A percentile compares a stretch with the other conserved stretches of the same genome.
These are phyloP conservation scores for Drosophila bocki DNA, from an alignment of 1,140 invertebrate genomes.

Conservation along the genomic window DNA sequence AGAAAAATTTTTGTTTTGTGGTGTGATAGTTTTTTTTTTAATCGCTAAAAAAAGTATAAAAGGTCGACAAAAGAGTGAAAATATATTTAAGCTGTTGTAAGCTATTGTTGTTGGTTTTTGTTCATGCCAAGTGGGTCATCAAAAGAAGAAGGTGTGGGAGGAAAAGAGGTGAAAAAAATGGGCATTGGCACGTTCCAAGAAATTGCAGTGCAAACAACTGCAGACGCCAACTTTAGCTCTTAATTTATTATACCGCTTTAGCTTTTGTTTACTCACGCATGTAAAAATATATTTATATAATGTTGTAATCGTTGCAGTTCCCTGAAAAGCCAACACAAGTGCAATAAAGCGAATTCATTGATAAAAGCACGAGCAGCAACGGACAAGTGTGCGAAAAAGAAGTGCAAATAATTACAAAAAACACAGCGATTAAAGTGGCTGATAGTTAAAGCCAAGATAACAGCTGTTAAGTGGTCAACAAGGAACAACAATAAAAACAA, in stretches of 20 bases:
- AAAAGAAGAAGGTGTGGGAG: constrained; percentile 2
- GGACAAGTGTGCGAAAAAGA: constrained; percentile 26
- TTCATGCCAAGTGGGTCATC: constrained; percentile 61
- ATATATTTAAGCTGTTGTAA: constrained; percentile 41
- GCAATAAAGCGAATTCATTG: constrained; percentile 64
- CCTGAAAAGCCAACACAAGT: constrained; percentile 28
- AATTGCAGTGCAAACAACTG: constrained; percentile 37
- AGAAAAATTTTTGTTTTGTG: too few relatives aligned
- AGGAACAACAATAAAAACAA: neutral
- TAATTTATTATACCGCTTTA: constrained; percentile 26
- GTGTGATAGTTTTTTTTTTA: neutral
- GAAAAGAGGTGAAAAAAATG: constrained; percentile 9
- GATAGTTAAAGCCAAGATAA: constrained; percentile 10
- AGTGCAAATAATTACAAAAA: constrained; percentile 5
- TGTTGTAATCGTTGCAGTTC: constrained; percentile 61
- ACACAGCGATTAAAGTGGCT: neutral
- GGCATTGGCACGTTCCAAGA: constrained; percentile 48
- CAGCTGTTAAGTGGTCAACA: neutral
- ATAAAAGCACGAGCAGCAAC: constrained; percentile 44
- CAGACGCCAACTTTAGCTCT: constrained; percentile 14
- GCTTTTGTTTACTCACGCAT: constrained; percentile 45
- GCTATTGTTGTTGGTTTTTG: constrained; percentile 30
- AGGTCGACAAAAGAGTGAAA: constrained; percentile 26
- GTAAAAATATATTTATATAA: constrained; percentile 28
- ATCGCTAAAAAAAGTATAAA: neutral